phyloP scores from a whole-genome alignment of 2,888 invertebrate genomes.

The Pollenia griseotomentosa region DNA sequence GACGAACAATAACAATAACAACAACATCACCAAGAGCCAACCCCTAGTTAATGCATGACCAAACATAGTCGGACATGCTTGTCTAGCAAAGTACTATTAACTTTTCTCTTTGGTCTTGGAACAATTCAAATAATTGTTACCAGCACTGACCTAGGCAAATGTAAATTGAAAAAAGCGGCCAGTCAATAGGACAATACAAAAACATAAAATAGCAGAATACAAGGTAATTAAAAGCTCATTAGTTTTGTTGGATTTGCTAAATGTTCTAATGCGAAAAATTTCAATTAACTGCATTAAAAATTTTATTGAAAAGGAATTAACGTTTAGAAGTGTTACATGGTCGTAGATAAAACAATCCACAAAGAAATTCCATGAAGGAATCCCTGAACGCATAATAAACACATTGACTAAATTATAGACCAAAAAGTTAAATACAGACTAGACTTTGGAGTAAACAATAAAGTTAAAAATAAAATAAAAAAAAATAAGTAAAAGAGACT shows the following conservation, averaged over 20 bases:
- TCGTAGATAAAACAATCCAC: no score
- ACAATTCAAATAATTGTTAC: constrained; percentile 44
- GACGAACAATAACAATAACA: constrained; percentile 9
- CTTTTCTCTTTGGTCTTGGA: constrained; percentile 3
- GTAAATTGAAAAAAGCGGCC: constrained; percentile 1
- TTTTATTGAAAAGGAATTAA: constrained; percentile 18
- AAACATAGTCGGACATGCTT: constrained; percentile 15
- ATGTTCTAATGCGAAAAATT: not conserved
- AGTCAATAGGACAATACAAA: not conserved
- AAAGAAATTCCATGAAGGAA: no score
- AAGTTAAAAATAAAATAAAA: no score
- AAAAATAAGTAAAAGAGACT: no score
- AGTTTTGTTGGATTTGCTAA: not conserved
- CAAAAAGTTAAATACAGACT: no score
- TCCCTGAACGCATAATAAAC: no score
- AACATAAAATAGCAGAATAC: not conserved
- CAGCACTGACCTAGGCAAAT: constrained; percentile 64
- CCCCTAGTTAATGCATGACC: constrained; percentile 14
- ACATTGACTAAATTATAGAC: no score
- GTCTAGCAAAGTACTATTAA: constrained; percentile 2
- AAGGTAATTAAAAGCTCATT: constrained; percentile 20
- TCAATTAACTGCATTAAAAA: constrained; percentile 21
- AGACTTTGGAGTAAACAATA: no score
- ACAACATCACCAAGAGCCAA: not conserved
- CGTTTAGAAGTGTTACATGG: not conserved